Conservation (phyloP, 2,113 vertebrate genomes). For the Oceanodroma tethys region DNA sequence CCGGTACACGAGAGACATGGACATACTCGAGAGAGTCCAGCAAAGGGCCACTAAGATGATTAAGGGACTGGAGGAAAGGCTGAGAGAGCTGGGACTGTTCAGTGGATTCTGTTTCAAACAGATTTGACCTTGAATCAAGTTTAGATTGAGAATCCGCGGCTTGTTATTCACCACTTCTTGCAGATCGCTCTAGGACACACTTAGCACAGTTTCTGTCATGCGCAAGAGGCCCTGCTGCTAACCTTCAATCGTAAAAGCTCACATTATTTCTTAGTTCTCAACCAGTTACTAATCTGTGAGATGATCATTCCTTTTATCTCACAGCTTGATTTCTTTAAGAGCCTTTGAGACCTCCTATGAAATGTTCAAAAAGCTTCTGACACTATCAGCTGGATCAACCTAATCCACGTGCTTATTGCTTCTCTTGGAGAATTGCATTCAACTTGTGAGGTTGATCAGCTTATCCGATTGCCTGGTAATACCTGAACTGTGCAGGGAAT, state of each 20-base stretch:
- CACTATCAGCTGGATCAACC: background rate
- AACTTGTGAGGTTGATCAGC: background rate
- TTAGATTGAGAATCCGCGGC: background rate
- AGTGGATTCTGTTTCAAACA: background rate
- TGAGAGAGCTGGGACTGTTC: background rate
- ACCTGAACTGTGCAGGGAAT: background rate
- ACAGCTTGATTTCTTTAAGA: constrained; percentile 6
- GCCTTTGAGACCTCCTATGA: background rate
- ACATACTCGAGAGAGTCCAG: background rate
- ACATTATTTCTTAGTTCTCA: background rate
- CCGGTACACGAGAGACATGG: background rate
- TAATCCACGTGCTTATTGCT: constrained; percentile 23
- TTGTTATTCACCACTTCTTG: background rate
- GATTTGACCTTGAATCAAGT: background rate
- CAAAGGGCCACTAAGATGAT: background rate
- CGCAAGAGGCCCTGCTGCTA: background rate
- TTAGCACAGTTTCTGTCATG: background rate
- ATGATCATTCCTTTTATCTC: background rate
- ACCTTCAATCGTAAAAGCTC: background rate
- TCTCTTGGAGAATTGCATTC: background rate
- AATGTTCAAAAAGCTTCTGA: background rate
- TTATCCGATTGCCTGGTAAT: background rate
- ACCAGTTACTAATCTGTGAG: background rate
- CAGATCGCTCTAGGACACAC: background rate
- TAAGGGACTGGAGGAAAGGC: background rate